Base-by-base conservation (phyloP, 2,888 invertebrate genomes). In the Parnassius orleans region DNA sequence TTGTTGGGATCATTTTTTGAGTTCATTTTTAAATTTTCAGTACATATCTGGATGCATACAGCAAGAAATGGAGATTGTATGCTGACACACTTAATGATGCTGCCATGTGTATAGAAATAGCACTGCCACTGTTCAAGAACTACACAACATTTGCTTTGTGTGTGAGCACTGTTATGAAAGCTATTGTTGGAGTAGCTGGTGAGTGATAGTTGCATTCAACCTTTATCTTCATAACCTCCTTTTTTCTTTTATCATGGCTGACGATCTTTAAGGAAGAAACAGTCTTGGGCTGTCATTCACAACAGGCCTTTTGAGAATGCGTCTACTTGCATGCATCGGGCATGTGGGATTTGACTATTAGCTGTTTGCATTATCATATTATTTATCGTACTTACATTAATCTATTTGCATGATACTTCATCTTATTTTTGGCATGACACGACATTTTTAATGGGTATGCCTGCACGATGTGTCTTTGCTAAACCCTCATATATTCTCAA, bases 31-130 rank as follows among this genome's bases (percentile, higher is more conserved):
- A 33, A n/a, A n/a, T 51, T 80, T 84, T 47, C 77, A 95, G 95
- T 19, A 93, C 93, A 10, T 92, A 94, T 67, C 86, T 99, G 66
- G 98, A 98, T 89, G 94, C 95, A 44, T 96, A 98, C 77, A 98
- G 98, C 74, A 99, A 99, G 82, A 95, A 97, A 81, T 99, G 99
- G 99, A 93, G 99, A 57, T 86, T 99, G 44, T 96, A 97, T 83
- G 99, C 99, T 11, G 99, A 99, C 84, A 93, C 96, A 60, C 83
- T 98, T 10, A 99, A 99, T 85, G 98, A 99, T 88, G 78, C 94
- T 48, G 98, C 99, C 0, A 96, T 98, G 93, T 95, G 95, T 70
- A 92, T 98, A 60, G 98, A 99, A 87, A 93, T 99, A 65, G 85
- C 96, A 41, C 92, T 97, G 67, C 96, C 98, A 14, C 92, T 93